A percentile compares a stretch with the other conserved stretches of the same genome.
phyloP scores from a whole-genome alignment of 2,888 invertebrate species.

The Erebia ligea region DNA sequence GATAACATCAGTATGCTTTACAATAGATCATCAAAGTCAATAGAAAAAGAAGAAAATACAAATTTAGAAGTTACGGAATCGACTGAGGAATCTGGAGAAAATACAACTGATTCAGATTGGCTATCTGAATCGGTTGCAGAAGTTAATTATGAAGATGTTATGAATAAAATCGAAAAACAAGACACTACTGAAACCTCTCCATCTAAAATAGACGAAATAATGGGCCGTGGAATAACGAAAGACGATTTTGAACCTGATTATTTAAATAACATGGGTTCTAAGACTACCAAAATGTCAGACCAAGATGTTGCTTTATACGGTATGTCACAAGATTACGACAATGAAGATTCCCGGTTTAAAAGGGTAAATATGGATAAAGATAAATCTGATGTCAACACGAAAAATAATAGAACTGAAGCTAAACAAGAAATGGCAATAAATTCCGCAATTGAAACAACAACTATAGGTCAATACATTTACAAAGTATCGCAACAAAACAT shows the following conservation, averaged over 20 bases:
- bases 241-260: constrained; percentile 76
- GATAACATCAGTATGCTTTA: constrained; percentile 64
- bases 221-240: constrained; percentile 55
- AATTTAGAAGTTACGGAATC: constrained; percentile 43
- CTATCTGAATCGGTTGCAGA: constrained; percentile 66
- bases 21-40: constrained; percentile 70
- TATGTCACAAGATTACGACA: constrained; percentile 68
- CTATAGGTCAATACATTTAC: constrained; percentile 68
- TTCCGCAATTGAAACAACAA: constrained; percentile 58
- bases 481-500: constrained; percentile 53
- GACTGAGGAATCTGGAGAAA: constrained; percentile 45
- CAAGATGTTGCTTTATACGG: constrained; percentile 63
- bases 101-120: constrained; percentile 66
- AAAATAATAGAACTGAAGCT: constrained; percentile 31
- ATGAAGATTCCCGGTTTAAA: constrained; percentile 64
- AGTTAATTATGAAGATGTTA: constrained; percentile 59
- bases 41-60: constrained; percentile 48
- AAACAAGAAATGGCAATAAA: constrained; percentile 38
- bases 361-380: constrained; percentile 56
- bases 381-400: constrained; percentile 37
- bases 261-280: constrained; percentile 60
- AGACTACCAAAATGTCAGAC: constrained; percentile 55
- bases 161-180: constrained; percentile 57
- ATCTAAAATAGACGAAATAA: constrained; percentile 61
- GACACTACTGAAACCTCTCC: constrained; percentile 57